Conservation (phyloP, 2,113 vertebrate genomes). For the Hippolais icterina region DNA sequence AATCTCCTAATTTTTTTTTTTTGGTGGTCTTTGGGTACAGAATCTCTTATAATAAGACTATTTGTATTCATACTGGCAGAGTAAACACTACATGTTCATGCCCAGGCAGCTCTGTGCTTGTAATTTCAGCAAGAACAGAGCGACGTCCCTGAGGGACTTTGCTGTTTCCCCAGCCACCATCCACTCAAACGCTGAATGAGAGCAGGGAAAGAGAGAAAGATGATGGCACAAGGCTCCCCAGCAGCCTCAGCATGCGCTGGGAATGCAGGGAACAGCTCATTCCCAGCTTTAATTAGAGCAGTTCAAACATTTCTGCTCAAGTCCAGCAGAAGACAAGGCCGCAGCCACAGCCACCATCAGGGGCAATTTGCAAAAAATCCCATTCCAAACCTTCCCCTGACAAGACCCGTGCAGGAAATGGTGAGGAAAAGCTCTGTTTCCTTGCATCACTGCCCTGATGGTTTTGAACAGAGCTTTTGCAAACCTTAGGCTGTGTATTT, state of each 20-base stretch:
- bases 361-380: not conserved
- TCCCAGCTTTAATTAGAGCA: constrained; percentile 63
- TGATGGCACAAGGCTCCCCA: constrained; percentile 59
- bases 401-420: not conserved
- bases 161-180: constrained; percentile 76
- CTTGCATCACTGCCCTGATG: not conserved
- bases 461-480: not conserved
- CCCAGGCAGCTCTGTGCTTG: constrained; percentile 81
- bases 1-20: constrained; percentile 60
- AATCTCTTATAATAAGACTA: constrained; percentile 84
- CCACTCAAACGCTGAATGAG: constrained; percentile 73
- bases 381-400: not conserved
- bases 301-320: constrained; percentile 34
- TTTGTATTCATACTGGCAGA: constrained; percentile 86
- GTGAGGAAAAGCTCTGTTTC: not conserved
- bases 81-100: constrained; percentile 84
- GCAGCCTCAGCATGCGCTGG: not conserved
- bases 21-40: constrained; percentile 77
- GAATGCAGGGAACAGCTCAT: not conserved
- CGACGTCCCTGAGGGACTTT: constrained; percentile 77
- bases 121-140: constrained; percentile 84
- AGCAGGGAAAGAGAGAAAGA: constrained; percentile 66
- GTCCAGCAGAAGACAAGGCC: not conserved
- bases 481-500: not conserved
- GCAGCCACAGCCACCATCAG: not conserved